Conservation (phyloP, 2,797 vertebrate genomes). For the Paratrypauchen microcephalus region DNA sequence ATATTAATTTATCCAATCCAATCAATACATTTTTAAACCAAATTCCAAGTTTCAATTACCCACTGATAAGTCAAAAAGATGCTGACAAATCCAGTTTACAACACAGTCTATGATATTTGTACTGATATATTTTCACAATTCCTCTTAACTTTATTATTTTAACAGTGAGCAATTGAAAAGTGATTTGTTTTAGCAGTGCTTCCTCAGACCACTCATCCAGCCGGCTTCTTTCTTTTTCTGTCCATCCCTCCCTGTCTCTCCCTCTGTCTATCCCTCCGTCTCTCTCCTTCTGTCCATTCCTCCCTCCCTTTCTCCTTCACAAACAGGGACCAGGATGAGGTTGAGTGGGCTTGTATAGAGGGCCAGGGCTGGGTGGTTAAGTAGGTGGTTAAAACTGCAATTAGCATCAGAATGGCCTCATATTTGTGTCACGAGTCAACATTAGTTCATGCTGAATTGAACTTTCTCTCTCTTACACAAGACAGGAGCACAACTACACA, state of each 20-base stretch:
- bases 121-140: neutral
- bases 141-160: neutral
- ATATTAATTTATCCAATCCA: neutral
- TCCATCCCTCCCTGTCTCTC: neutral
- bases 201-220: conserved; percentile 9
- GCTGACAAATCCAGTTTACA: neutral
- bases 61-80: too few relatives aligned
- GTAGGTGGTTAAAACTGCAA: conserved; percentile 72
- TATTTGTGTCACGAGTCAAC: conserved; percentile 77
- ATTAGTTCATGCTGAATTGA: conserved; percentile 73
- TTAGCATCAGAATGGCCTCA: conserved; percentile 78
- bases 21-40: neutral
- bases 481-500: conserved; percentile 29
- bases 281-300: conserved; percentile 31
- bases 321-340: conserved; percentile 38
- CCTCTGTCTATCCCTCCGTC: neutral
- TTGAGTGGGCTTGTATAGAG: conserved; percentile 62
- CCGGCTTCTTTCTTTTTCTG: neutral
- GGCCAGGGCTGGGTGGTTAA: conserved; percentile 65
- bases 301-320: conserved; percentile 41
- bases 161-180: conserved; percentile 1
- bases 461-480: conserved; percentile 22
- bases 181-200: conserved; percentile 20
- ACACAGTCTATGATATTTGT: neutral
- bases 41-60: neutral